These are phyloP conservation scores for Abrostola tripartita DNA, from an alignment of 2,888 invertebrate species.

Conservation along the genomic window DNA sequence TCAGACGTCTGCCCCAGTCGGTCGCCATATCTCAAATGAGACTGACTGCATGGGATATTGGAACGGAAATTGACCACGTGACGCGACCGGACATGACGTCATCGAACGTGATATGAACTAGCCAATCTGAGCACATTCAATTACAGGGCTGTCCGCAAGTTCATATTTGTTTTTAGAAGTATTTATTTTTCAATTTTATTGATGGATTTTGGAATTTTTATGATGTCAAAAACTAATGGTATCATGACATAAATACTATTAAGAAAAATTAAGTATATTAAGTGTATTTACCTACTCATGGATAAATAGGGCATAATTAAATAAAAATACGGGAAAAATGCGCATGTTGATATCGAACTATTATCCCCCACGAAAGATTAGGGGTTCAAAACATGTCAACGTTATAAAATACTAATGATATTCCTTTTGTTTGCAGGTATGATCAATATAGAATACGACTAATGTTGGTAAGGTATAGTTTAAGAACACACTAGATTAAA, in stretches of 20 bases:
- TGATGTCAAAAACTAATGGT: too few relatives aligned
- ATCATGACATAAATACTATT: too few relatives aligned
- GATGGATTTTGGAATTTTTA: not conserved
- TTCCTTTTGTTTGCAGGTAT: slow-evolving; percentile 72
- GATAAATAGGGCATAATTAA: too few relatives aligned
- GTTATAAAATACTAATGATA: not conserved
- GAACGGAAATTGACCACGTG: slow-evolving; percentile 83
- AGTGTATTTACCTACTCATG: too few relatives aligned
- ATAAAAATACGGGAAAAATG: too few relatives aligned
- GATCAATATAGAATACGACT: slow-evolving; percentile 59
- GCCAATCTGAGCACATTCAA: slow-evolving; percentile 82
- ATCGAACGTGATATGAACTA: slow-evolving; percentile 79
- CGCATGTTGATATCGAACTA: too few relatives aligned
- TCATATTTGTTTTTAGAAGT: not conserved
- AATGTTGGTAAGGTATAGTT: slow-evolving; percentile 61
- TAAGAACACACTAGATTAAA: not conserved
- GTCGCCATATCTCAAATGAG: slow-evolving; percentile 59
- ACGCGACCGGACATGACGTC: slow-evolving; percentile 79
- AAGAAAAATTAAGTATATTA: too few relatives aligned
- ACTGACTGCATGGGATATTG: slow-evolving; percentile 80
- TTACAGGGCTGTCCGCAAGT: slow-evolving; percentile 64
- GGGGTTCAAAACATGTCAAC: not conserved
- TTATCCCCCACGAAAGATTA: too few relatives aligned
- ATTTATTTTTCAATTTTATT: not conserved
- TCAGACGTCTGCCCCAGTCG: slow-evolving; percentile 44